Evolutionary conservation across 2,113 vertebrate genomes (phyloP).

Genomic region (Silurus meridionalis): DNA sequence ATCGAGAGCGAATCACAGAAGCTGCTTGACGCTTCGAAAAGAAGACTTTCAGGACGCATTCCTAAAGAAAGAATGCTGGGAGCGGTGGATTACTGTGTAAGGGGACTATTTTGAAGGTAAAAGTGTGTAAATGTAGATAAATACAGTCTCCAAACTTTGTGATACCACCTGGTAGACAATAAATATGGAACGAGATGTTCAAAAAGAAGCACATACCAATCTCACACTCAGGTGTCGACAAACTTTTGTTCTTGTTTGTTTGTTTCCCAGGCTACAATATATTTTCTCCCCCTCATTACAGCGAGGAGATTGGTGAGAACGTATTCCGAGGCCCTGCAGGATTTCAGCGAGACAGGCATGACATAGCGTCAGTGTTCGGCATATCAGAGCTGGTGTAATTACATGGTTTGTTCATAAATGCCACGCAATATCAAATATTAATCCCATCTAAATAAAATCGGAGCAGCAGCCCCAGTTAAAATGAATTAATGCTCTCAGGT

Average conservation of each 20-base stretch:
- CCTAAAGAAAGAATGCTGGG: too few species aligned
- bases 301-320: constrained; percentile 9
- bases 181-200: too few species aligned
- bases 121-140: too few species aligned
- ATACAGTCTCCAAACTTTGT: too few species aligned
- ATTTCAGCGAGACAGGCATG: neutral
- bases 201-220: too few species aligned
- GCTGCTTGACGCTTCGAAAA: too few species aligned
- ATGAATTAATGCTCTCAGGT: constrained; percentile 26
- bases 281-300: neutral
- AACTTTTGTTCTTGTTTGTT: neutral
- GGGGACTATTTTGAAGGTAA: too few species aligned
- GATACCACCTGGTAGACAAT: too few species aligned
- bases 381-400: neutral
- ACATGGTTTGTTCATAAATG: constrained; percentile 44
- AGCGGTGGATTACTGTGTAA: too few species aligned
- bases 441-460: constrained; percentile 46
- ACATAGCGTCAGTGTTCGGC: neutral
- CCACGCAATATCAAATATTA: constrained; percentile 48
- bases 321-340: neutral
- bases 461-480: constrained; percentile 31
- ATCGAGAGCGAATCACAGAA: too few species aligned
- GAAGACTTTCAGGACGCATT: too few species aligned
- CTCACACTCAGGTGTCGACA: neutral
- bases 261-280: neutral